These are phyloP conservation scores for Morinoia aosen DNA, from an alignment of 2,888 invertebrate species.

Conservation along the genomic window DNA sequence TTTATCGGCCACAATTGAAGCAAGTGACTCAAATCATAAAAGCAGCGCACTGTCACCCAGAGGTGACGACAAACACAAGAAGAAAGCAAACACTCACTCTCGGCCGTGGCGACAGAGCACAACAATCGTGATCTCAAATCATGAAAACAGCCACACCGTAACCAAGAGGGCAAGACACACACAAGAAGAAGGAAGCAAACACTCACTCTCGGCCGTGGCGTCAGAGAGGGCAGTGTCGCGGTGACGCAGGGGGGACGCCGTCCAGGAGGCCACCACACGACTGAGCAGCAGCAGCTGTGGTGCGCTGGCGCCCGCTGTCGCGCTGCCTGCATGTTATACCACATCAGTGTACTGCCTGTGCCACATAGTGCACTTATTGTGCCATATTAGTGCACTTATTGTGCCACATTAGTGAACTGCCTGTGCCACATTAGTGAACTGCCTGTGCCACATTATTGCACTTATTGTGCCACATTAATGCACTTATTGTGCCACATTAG, in stretches of 20 bases:
- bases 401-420: not conserved
- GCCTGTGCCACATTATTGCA: too few species aligned
- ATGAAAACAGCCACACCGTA: too few species aligned
- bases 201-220: not conserved
- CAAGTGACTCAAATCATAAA: too few species aligned
- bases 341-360: not conserved
- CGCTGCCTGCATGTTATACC: not conserved
- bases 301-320: conserved; percentile 52
- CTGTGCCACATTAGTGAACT: not conserved
- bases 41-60: too few species aligned
- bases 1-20: too few species aligned
- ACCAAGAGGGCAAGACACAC: too few species aligned
- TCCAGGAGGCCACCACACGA: conserved; percentile 59
- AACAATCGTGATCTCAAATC: too few species aligned
- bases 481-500: too few species aligned
- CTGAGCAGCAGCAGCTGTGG: conserved; percentile 62
- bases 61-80: too few species aligned
- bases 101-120: not conserved
- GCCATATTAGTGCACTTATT: not conserved
- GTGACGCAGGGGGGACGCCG: not conserved
- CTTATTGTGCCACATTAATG: too few species aligned
- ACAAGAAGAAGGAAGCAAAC: too few species aligned
- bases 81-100: not conserved
- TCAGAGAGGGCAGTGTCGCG: not conserved
- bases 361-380: not conserved